A percentile compares a stretch with the other conserved stretches of the same genome.
Conservation (phyloP, 1,140 invertebrate genomes). For the Melanaphis sacchari region DNA sequence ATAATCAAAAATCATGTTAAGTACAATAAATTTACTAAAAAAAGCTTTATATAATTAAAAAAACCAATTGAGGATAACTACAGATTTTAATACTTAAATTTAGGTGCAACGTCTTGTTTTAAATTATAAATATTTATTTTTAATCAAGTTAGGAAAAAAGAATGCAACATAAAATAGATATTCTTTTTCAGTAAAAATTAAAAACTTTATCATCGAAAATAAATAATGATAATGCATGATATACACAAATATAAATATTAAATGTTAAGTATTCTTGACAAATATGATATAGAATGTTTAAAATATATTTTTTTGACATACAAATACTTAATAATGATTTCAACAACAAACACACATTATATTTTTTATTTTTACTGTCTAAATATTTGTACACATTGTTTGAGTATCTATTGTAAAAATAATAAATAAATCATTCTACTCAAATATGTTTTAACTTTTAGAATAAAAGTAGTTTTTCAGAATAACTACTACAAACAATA, state of each 20-base stretch:
- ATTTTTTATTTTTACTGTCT: not conserved
- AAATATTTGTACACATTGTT: not conserved
- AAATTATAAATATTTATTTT: not conserved
- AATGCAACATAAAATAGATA: too few species aligned
- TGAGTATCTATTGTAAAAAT: not conserved
- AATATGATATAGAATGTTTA: not conserved
- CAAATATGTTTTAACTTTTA: not conserved
- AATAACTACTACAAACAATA: not conserved
- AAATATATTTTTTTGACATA: too few species aligned
- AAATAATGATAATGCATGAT: not conserved
- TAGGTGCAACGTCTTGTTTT: not conserved
- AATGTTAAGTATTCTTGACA: not conserved
- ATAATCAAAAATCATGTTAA: too few species aligned
- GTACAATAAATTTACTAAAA: not conserved
- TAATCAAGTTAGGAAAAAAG: not conserved
- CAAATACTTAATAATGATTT: not conserved
- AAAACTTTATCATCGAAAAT: not conserved
- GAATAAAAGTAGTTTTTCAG: not conserved
- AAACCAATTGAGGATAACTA: too few species aligned
- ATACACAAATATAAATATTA: not conserved
- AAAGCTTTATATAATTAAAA: not conserved
- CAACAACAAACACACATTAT: not conserved
- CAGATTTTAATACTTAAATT: not conserved
- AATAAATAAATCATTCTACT: not conserved
- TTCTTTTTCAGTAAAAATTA: not conserved